phyloP scores from a whole-genome alignment of 2,113 vertebrate species.

The Pongo abelii region DNA sequence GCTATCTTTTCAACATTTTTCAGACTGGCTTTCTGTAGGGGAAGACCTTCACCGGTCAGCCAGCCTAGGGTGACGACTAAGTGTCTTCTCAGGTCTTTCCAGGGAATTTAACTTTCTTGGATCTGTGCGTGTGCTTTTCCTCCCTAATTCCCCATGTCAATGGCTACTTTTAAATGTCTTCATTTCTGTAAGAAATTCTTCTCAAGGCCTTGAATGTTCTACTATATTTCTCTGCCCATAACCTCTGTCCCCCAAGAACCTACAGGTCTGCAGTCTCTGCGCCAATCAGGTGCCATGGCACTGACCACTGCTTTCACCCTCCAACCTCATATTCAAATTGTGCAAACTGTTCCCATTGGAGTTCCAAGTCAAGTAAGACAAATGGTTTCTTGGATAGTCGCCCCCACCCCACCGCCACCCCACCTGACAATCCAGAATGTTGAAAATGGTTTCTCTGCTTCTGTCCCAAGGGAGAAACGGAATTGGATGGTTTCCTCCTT shows the following conservation, averaged over 20 bases:
- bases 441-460: neutral
- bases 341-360: neutral
- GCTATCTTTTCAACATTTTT: neutral
- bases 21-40: neutral
- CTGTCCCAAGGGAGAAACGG: neutral
- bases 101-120: neutral
- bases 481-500: neutral
- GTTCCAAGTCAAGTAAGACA: neutral
- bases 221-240: neutral
- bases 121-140: neutral
- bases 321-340: neutral
- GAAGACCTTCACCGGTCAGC: neutral
- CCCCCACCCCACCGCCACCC: accelerated
- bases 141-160: neutral
- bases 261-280: neutral
- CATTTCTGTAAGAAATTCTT: neutral
- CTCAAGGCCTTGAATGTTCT: neutral
- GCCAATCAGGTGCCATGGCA: neutral
- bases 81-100: too few species aligned
- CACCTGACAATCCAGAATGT: neutral
- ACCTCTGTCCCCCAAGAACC: neutral
- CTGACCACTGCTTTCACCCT: neutral
- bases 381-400: accelerated
- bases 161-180: neutral
- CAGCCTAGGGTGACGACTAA: neutral